A percentile compares a stretch with the other conserved stretches of the same genome.
Conservation (phyloP, 2,113 vertebrate genomes). For the Vireo altiloquus region DNA sequence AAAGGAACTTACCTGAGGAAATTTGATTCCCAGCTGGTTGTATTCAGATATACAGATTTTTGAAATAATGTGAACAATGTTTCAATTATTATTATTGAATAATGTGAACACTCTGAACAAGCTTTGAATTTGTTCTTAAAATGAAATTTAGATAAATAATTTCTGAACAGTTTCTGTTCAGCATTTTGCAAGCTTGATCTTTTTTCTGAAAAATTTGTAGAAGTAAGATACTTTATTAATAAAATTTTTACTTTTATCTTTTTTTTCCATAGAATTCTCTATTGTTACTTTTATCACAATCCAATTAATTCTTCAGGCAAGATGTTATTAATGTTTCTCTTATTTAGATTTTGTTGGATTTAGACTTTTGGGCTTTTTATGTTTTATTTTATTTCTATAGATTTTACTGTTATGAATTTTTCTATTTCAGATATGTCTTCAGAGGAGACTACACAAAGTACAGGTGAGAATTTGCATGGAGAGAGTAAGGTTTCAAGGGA, state of each 20-base stretch:
- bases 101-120: not conserved
- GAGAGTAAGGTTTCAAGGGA: not conserved
- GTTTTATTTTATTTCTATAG: slow-evolving; percentile 2
- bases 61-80: not conserved
- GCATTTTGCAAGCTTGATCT: not conserved
- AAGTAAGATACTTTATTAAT: not conserved
- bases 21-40: not conserved
- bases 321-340: slow-evolving; percentile 29
- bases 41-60: not conserved
- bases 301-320: slow-evolving; percentile 65
- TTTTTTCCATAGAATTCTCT: slow-evolving; percentile 7
- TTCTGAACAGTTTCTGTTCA: not conserved
- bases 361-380: not conserved
- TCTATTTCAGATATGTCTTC: slow-evolving; percentile 46
- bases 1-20: not conserved
- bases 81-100: not conserved
- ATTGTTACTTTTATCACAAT: slow-evolving; percentile 48
- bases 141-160: not conserved
- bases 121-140: not conserved
- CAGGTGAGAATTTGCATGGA: slow-evolving; percentile 55
- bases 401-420: not conserved
- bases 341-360: slow-evolving; percentile 21
- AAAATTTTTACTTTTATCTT: not conserved
- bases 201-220: not conserved
- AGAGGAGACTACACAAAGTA: slow-evolving; percentile 55